Evolutionary conservation across 1,140 invertebrate genomes (phyloP), one percentile per base, ranked within the genome.

Genomic region (Drosophila carrolli): DNA sequence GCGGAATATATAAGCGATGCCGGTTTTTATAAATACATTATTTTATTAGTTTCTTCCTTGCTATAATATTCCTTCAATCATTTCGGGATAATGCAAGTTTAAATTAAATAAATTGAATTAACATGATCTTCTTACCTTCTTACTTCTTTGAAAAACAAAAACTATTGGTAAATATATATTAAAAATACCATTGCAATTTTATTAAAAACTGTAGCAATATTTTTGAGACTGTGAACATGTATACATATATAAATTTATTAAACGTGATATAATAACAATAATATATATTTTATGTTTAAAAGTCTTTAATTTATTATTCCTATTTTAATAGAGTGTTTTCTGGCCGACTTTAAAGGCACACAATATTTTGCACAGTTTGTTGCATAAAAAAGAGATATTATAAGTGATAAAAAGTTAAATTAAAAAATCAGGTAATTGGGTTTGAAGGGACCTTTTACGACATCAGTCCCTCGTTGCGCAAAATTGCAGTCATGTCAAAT

Each of bases 401-500:
- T 38, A 40, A 41, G 14, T 48, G 32, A 4, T 19, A 8, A 16
- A 35, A 40, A 19, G 16, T 9, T 56, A n/a, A 10, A 14, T 8
- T 11, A 6, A 29, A 44, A 19, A 29, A 14, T 35, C 9, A 1
- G 14, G 50, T 78, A 72, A 75, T 78, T 67, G 29, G 55, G 70
- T 63, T 73, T 51, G n/a, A 13, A 11, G 6, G 10, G 35, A 11
- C 13, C 14, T 19, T 62, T 85, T 80, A 91, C 44, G 75, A 66
- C 72, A 91, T 57, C 13, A 91, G 67, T 5, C 91, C 91, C 50
- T 92, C 91, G 47, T 55, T 63, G 56, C 86, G 91, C 56, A 91
- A 60, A 50, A 91, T 92, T 37, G 90, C 43, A 38, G 82, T 90
- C 91, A 92, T 91, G 67, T 92, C 92, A 44, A 92, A 92, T 57